A percentile compares a stretch with the other conserved stretches of the same genome.
Evolutionary conservation across 2,888 invertebrate genomes (phyloP).

Genomic region (Parnassius glacialis): DNA sequence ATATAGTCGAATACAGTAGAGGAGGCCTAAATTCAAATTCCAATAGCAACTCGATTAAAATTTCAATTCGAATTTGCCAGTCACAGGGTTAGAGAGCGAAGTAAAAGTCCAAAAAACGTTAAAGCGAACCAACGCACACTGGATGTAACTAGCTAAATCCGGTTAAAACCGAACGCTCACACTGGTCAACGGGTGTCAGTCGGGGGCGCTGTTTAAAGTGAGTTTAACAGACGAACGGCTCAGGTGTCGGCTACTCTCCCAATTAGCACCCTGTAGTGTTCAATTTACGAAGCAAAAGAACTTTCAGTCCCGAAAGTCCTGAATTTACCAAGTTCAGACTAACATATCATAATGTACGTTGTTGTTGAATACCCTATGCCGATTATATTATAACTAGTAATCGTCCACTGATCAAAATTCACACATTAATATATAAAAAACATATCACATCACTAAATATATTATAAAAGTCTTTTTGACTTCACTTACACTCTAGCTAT

Average conservation of each 20-base stretch:
- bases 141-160: conserved; percentile 45
- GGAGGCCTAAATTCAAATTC: conserved; percentile 7
- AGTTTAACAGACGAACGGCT: conserved; percentile 27
- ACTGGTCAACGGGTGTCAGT: conserved; percentile 30
- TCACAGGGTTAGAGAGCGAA: conserved; percentile 26
- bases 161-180: conserved; percentile 41
- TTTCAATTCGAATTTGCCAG: conserved; percentile 21
- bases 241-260: conserved; percentile 37
- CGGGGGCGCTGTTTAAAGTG: conserved; percentile 24
- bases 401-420: too few species aligned
- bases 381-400: neutral
- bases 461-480: too few species aligned
- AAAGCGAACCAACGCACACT: conserved; percentile 36
- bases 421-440: too few species aligned
- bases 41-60: conserved; percentile 16
- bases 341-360: neutral
- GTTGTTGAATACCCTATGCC: neutral
- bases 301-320: conserved; percentile 21
- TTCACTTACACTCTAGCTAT: too few species aligned
- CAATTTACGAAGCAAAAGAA: conserved; percentile 54
- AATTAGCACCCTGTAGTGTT: conserved; percentile 42
- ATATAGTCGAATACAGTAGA: neutral
- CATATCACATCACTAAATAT: too few species aligned
- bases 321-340: conserved; percentile 3
- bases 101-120: conserved; percentile 30